Conservation (phyloP, 2,113 vertebrate species). For the Oncorhynchus nerka region DNA sequence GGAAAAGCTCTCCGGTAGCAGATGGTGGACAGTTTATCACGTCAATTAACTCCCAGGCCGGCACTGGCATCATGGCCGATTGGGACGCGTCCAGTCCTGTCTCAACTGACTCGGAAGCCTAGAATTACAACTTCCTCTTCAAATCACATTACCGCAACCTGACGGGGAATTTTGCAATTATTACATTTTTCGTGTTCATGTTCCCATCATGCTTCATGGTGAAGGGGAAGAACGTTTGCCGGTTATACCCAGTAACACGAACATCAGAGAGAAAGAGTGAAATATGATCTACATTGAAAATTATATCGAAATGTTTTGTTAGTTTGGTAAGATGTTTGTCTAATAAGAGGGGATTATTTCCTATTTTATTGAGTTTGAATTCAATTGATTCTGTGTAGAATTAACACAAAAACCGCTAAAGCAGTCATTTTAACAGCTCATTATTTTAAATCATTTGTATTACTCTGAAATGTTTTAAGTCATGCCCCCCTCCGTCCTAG, state of each 20-base stretch:
- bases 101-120: conserved; percentile 11
- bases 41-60: conserved; percentile 54
- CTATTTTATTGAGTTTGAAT: not conserved
- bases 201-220: not conserved
- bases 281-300: not conserved
- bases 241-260: not conserved
- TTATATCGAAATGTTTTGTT: not conserved
- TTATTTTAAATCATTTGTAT: no score
- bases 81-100: conserved; percentile 26
- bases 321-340: not conserved
- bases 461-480: no score
- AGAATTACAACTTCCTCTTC: conserved; percentile 22
- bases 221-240: not conserved
- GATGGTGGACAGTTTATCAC: conserved; percentile 60
- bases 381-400: not conserved
- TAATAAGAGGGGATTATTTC: not conserved
- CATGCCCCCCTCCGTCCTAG: no score
- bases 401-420: no score
- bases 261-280: not conserved
- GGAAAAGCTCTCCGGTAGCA: conserved; percentile 47
- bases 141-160: conserved; percentile 20
- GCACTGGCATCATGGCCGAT: conserved; percentile 23
- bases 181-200: no score
- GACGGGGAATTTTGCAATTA: not conserved
- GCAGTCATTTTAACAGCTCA: no score